A percentile compares a stretch with the other conserved stretches of the same genome.
Evolutionary conservation across 2,113 vertebrate species (phyloP).

Genomic region (Entelurus aequoreus): DNA sequence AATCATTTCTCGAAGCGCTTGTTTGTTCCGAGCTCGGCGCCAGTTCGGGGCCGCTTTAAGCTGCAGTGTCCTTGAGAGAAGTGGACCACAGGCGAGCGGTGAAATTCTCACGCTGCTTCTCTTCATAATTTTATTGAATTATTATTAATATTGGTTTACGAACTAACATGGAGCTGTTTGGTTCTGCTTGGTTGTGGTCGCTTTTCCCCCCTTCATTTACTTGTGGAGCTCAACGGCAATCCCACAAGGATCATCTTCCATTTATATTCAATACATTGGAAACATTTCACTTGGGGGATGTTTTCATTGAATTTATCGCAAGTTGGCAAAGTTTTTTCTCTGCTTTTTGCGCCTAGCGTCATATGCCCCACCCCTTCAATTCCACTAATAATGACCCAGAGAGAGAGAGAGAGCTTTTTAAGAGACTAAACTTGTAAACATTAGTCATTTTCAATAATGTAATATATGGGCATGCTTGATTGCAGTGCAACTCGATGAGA

Average conservation of each 20-base stretch:
- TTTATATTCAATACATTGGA: not conserved
- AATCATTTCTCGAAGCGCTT: constrained; percentile 17
- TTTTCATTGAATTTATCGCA: constrained; percentile 38
- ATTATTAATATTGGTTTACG: not conserved
- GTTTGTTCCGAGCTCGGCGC: constrained; percentile 22
- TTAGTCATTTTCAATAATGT: not conserved
- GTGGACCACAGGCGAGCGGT: constrained; percentile 47
- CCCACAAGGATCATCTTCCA: not conserved
- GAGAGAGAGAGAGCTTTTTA: constrained; percentile 8
- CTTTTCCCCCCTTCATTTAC: constrained; percentile 33
- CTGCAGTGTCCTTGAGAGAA: constrained; percentile 78
- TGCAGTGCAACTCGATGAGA: not conserved
- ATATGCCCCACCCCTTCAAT: constrained; percentile 67
- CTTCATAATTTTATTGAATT: not conserved
- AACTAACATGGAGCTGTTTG: constrained; percentile 20
- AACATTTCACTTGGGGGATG: not conserved
- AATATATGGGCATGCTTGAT: not conserved
- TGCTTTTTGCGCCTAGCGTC: constrained; percentile 51
- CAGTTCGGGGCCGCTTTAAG: constrained; percentile 51
- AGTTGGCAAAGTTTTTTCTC: constrained; percentile 62
- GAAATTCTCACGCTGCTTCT: constrained; percentile 27
- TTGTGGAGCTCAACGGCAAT: constrained; percentile 15
- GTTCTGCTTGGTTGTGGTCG: constrained; percentile 19
- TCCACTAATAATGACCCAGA: constrained; percentile 43
- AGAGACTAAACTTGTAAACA: constrained; percentile 34